phyloP scores from a whole-genome alignment of 1,140 invertebrate genomes.

The Leptopilina clavipes region DNA sequence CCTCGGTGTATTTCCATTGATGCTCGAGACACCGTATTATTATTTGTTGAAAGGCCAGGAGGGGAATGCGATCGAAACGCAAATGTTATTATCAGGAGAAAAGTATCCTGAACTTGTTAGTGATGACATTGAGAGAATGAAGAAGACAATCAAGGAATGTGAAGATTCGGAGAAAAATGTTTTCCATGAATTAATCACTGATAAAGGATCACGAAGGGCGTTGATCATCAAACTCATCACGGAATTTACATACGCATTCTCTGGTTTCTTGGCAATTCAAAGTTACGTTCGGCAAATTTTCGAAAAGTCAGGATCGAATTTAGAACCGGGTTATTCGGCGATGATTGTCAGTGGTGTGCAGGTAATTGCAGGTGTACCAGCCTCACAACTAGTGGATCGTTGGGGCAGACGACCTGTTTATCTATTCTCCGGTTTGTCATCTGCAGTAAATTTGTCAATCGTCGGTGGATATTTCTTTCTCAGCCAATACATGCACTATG shows the following conservation, averaged over 20 bases:
- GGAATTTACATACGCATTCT: constrained; percentile 84
- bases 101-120: constrained; percentile 75
- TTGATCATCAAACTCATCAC: constrained; percentile 81
- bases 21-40: constrained; percentile 87
- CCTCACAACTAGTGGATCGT: constrained; percentile 81
- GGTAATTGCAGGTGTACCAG: constrained; percentile 78
- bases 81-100: constrained; percentile 78
- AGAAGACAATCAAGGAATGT: constrained; percentile 76
- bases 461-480: constrained; percentile 74
- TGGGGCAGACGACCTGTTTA: constrained; percentile 82
- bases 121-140: constrained; percentile 79
- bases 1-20: constrained; percentile 78
- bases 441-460: constrained; percentile 75
- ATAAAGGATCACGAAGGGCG: constrained; percentile 79
- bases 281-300: constrained; percentile 86
- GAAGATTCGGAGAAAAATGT: constrained; percentile 74
- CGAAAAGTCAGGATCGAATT: constrained; percentile 77
- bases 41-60: constrained; percentile 78
- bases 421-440: constrained; percentile 77
- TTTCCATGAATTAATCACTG: constrained; percentile 77
- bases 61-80: constrained; percentile 76
- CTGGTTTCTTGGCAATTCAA: constrained; percentile 84
- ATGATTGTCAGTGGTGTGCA: constrained; percentile 83
- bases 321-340: constrained; percentile 74
- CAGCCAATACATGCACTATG: constrained; percentile 59